A percentile compares a stretch with the other conserved stretches of the same genome.
Evolutionary conservation across 2,797 vertebrate species (phyloP).

Genomic region (Pseudocheirus occidentalis): DNA sequence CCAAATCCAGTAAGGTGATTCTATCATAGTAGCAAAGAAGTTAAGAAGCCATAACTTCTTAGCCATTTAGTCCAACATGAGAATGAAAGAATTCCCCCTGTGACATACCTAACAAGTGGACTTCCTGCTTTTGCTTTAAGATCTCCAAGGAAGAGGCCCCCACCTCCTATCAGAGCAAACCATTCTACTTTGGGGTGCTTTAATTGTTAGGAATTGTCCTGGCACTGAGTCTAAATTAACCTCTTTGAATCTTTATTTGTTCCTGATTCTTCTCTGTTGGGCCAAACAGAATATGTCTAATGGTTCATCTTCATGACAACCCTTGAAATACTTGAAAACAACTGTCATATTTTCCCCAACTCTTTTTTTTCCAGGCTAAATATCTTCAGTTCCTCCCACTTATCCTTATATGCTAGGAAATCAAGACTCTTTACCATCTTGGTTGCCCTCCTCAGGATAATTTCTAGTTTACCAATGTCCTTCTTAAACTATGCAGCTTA

Average conservation of each 20-base stretch:
- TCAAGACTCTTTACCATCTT: neutral
- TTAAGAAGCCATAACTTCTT: neutral
- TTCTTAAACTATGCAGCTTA: neutral
- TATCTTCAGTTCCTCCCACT: neutral
- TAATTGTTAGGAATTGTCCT: neutral
- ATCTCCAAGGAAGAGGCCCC: neutral
- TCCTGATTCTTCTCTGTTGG: neutral
- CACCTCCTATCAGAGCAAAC: neutral
- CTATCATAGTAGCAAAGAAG: too few species aligned
- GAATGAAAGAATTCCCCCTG: neutral
- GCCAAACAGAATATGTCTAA: neutral
- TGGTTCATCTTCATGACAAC: neutral
- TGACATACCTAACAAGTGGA: neutral
- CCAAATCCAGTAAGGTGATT: too few species aligned
- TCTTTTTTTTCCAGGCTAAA: neutral
- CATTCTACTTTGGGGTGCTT: neutral
- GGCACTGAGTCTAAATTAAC: neutral
- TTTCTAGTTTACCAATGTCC: neutral
- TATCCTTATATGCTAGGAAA: neutral
- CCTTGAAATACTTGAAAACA: neutral
- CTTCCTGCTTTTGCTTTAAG: neutral
- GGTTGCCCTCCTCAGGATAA: neutral
- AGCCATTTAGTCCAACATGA: neutral
- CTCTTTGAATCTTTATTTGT: neutral
- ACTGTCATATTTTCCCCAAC: neutral